A percentile compares a stretch with the other conserved stretches of the same genome.
Conservation (phyloP, 23 tunicate genomes). For the Oikopleura dioica region DNA sequence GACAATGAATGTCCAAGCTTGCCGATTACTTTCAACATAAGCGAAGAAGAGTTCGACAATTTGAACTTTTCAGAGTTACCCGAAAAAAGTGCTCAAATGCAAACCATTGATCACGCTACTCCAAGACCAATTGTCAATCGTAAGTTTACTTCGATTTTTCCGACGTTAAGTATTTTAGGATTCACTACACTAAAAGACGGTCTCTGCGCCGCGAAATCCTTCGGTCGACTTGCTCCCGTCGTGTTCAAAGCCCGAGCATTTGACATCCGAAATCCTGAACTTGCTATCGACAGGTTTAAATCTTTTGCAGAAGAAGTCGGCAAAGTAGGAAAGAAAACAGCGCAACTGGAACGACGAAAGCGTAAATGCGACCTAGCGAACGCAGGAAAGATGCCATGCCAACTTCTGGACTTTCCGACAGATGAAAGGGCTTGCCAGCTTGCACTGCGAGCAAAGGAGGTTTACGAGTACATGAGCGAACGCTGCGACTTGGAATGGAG, state of each 20-base stretch:
- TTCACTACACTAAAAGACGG: neutral
- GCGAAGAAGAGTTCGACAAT: too few relatives aligned
- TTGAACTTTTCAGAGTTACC: too few relatives aligned
- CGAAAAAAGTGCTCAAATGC: too few relatives aligned
- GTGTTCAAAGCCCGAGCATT: neutral
- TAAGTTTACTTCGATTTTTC: too few relatives aligned
- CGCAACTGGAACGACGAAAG: neutral
- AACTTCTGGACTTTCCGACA: neutral
- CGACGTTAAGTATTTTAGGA: too few relatives aligned
- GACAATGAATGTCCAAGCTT: too few relatives aligned
- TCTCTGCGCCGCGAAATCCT: neutral
- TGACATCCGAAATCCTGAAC: neutral
- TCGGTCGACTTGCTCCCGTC: neutral
- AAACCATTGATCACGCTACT: too few relatives aligned
- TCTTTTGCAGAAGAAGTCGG: neutral
- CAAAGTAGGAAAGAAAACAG: neutral
- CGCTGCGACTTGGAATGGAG: neutral
- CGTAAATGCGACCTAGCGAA: neutral
- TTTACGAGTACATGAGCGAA: neutral
- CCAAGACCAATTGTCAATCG: too few relatives aligned
- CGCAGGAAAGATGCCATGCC: conserved; percentile 9
- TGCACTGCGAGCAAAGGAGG: neutral
- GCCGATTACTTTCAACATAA: too few relatives aligned
- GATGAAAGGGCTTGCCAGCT: neutral
- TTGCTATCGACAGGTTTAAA: neutral